Evolutionary conservation across 2,113 vertebrate genomes (phyloP).

Genomic region (Microtus richardsoni): DNA sequence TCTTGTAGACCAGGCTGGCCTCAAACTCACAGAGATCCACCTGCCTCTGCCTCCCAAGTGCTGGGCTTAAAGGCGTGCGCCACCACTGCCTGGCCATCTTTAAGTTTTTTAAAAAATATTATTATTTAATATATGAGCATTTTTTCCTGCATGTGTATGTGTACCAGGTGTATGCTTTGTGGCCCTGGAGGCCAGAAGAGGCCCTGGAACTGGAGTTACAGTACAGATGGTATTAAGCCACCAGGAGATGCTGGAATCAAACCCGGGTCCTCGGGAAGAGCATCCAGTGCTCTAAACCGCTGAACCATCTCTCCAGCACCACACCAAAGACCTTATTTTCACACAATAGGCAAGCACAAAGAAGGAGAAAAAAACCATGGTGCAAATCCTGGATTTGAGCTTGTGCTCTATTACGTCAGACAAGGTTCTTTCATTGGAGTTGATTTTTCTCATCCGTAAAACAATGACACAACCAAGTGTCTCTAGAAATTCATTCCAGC

Average conservation of each 20-base stretch:
- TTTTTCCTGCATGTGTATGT: neutral
- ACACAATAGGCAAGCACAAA: neutral
- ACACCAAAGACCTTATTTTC: neutral
- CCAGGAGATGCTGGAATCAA: neutral
- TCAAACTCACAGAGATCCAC: too few relatives aligned
- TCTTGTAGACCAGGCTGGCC: too few relatives aligned
- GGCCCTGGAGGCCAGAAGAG: neutral
- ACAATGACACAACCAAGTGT: neutral
- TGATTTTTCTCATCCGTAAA: constrained; percentile 45
- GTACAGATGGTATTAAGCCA: neutral
- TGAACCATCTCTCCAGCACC: neutral
- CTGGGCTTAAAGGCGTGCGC: too few relatives aligned
- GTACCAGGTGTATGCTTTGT: neutral
- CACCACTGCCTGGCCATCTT: too few relatives aligned
- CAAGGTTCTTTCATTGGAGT: neutral
- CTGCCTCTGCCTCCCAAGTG: too few relatives aligned
- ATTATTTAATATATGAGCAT: neutral
- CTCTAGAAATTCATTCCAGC: constrained; percentile 29
- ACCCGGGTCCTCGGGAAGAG: neutral
- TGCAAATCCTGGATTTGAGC: constrained; percentile 18
- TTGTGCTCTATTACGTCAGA: neutral
- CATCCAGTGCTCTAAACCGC: neutral
- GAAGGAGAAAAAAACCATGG: neutral
- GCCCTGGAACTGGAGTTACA: neutral
- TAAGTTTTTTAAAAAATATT: too few relatives aligned